phyloP scores from a whole-genome alignment of 2,113 vertebrate species.

The Meleagris gallopavo region DNA sequence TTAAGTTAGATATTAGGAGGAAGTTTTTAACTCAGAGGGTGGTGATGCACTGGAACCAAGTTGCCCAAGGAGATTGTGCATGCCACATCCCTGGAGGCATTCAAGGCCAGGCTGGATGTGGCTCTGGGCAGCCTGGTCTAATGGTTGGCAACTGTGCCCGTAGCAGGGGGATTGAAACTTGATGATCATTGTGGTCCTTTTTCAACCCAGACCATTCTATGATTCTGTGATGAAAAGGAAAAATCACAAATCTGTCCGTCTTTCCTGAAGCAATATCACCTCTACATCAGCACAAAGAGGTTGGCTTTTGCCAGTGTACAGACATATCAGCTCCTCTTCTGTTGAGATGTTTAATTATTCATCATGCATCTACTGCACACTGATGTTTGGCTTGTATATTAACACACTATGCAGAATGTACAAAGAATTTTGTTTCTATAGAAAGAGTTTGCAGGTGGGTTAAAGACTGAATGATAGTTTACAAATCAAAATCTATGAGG shows the following conservation, averaged over 20 bases:
- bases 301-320: neutral
- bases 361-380: neutral
- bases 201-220: no score
- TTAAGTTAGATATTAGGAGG: no score
- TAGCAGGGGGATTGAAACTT: no score
- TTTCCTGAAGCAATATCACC: fast-evolving
- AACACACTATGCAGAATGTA: neutral
- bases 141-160: no score
- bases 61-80: no score
- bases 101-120: no score
- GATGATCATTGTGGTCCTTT: no score
- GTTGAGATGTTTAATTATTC: neutral
- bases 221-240: neutral
- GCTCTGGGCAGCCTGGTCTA: no score
- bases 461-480: neutral
- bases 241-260: neutral
- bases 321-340: neutral
- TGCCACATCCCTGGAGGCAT: no score
- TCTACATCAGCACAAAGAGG: neutral
- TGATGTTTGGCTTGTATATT: neutral
- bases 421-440: neutral
- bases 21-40: no score
- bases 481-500: neutral
- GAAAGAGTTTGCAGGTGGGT: fast-evolving
- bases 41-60: no score